Conservation (phyloP, 2,113 vertebrate genomes). For the Heptranchias perlo region DNA sequence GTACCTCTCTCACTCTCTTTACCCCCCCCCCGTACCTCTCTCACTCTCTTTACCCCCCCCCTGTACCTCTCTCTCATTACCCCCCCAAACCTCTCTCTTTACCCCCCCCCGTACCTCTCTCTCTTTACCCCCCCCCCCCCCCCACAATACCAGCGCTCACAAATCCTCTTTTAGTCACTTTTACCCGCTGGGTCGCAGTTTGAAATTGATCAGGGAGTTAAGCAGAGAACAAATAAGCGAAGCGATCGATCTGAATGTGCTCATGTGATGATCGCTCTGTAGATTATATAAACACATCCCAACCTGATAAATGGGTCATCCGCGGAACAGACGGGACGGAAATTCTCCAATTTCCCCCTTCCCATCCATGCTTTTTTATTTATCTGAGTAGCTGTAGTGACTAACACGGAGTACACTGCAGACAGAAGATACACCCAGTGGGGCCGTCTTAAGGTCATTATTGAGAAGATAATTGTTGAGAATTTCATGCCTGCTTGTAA, state of each 20-base stretch:
- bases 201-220: background rate
- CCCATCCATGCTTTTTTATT: background rate
- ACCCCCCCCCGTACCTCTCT: background rate
- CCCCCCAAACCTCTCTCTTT: background rate
- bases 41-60: background rate
- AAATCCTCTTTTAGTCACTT: background rate
- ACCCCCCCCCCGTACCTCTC: no score
- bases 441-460: background rate
- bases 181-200: background rate
- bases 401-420: background rate
- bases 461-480: background rate
- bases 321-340: background rate
- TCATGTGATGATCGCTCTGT: background rate
- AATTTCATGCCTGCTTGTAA: background rate
- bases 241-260: background rate
- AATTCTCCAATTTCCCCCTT: background rate
- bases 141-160: background rate
- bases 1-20: no score
- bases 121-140: background rate
- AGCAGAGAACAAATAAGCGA: background rate
- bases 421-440: background rate
- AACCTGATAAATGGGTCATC: background rate
- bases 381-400: background rate
- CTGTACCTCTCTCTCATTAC: background rate
- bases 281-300: background rate